Evolutionary conservation across 2,797 vertebrate genomes (phyloP).

Genomic region (Botia almorhae): DNA sequence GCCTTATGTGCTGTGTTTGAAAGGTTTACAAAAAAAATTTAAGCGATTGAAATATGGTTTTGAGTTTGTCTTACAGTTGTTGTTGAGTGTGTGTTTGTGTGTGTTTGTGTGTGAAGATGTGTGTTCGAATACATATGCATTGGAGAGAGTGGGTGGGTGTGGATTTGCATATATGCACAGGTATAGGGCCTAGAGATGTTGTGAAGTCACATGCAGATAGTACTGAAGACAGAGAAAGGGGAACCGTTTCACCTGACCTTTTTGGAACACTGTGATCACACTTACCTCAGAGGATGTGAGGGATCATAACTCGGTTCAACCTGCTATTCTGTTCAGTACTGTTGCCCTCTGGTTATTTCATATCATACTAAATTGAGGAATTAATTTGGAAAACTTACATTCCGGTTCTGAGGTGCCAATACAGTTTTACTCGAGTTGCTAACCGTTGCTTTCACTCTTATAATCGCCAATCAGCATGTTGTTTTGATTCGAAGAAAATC

Average conservation of each 20-base stretch:
- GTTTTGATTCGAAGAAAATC: conserved; percentile 39
- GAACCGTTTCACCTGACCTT: conserved; percentile 26
- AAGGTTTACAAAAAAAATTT: conserved; percentile 64
- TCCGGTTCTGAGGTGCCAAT: conserved; percentile 42
- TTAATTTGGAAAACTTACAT: conserved; percentile 44
- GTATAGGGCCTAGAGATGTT: conserved; percentile 24
- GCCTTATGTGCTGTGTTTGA: conserved; percentile 75
- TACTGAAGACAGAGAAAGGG: conserved; percentile 10
- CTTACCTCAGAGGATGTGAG: conserved; percentile 48
- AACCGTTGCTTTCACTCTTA: conserved; percentile 25
- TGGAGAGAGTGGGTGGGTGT: conserved; percentile 13
- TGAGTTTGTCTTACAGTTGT: conserved; percentile 17
- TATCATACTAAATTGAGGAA: conserved; percentile 4
- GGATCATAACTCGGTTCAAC: conserved; percentile 31
- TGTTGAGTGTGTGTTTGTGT: not conserved
- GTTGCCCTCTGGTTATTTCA: conserved; percentile 28
- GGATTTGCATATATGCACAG: conserved; percentile 12
- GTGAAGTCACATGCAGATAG: conserved; percentile 41
- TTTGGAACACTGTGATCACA: conserved; percentile 58
- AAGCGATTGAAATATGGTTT: conserved; percentile 71
- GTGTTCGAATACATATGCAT: not conserved
- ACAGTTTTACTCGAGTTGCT: conserved; percentile 20
- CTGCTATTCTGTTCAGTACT: conserved; percentile 30
- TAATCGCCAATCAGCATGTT: conserved; percentile 13
- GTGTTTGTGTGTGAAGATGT: not conserved